phyloP scores from a whole-genome alignment of 2,797 vertebrate species.

The Etheostoma perlongum region DNA sequence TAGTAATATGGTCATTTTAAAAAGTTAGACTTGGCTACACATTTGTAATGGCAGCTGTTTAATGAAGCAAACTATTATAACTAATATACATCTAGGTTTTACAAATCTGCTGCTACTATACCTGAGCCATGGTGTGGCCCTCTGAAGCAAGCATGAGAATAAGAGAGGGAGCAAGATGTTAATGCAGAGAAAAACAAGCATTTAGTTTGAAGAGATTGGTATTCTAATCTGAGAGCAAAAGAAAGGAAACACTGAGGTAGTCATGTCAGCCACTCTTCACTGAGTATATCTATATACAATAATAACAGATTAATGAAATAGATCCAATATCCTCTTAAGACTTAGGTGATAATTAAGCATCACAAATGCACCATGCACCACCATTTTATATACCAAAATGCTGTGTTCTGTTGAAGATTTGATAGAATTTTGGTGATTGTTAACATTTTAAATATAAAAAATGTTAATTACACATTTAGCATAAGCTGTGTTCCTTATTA shows the following conservation, averaged over 20 bases:
- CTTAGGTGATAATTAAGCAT: background rate
- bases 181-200: slow-evolving; percentile 60
- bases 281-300: background rate
- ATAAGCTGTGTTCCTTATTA: background rate
- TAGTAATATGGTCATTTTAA: background rate
- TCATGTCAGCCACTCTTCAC: background rate
- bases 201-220: slow-evolving; percentile 32
- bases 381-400: no score
- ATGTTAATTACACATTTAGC: background rate
- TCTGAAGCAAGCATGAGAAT: slow-evolving; percentile 82
- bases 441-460: no score
- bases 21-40: background rate
- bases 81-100: slow-evolving; percentile 14
- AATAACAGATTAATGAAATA: background rate
- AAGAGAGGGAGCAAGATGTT: slow-evolving; percentile 73
- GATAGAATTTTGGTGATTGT: no score
- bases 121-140: slow-evolving; percentile 80
- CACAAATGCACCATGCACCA: no score
- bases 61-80: slow-evolving; percentile 3
- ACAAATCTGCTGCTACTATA: slow-evolving; percentile 65
- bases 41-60: slow-evolving; percentile 7
- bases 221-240: slow-evolving; percentile 19
- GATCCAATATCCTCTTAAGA: background rate
- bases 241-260: slow-evolving; percentile 16
- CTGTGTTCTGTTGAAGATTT: no score